These are phyloP conservation scores for Colius striatus DNA, from an alignment of 2,113 vertebrate genomes.

Conservation along the genomic window DNA sequence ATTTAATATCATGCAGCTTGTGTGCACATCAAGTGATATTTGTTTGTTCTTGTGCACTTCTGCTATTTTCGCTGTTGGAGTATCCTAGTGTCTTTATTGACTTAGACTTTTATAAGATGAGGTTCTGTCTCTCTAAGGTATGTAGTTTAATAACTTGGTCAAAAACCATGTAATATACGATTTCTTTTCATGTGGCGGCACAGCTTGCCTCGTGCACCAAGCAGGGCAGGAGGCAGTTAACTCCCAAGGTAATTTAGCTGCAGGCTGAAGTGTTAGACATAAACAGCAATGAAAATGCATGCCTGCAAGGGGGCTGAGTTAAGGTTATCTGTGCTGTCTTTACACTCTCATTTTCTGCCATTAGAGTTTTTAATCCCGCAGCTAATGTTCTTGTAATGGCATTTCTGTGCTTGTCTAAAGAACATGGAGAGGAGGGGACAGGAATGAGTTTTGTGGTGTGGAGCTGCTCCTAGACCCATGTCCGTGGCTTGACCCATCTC, in stretches of 20 bases:
- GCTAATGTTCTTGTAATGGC: constrained; percentile 57
- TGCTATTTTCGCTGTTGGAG: constrained; percentile 18
- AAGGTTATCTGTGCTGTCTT: constrained; percentile 63
- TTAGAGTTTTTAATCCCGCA: constrained; percentile 57
- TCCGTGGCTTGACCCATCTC: background rate
- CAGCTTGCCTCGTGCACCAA: constrained; percentile 35
- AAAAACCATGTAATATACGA: constrained; percentile 34
- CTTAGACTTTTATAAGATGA: constrained; percentile 63
- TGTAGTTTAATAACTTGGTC: constrained; percentile 68
- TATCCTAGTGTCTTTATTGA: constrained; percentile 57
- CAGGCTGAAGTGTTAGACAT: constrained; percentile 41
- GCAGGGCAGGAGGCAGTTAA: constrained; percentile 65
- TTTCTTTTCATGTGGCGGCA: constrained; percentile 23
- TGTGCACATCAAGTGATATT: constrained; percentile 25
- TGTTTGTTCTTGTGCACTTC: constrained; percentile 39
- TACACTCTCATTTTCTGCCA: constrained; percentile 59
- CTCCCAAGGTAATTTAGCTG: constrained; percentile 56
- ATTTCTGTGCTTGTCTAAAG: constrained; percentile 49
- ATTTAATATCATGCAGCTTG: constrained; percentile 18
- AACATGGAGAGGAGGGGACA: background rate
- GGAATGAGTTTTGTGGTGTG: background rate
- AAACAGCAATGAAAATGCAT: constrained; percentile 63
- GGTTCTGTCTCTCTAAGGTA: constrained; percentile 58
- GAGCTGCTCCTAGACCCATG: background rate
- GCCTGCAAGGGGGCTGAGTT: constrained; percentile 42